phyloP scores from a whole-genome alignment of 2,797 vertebrate genomes.

The Tokudaia muenninki region DNA sequence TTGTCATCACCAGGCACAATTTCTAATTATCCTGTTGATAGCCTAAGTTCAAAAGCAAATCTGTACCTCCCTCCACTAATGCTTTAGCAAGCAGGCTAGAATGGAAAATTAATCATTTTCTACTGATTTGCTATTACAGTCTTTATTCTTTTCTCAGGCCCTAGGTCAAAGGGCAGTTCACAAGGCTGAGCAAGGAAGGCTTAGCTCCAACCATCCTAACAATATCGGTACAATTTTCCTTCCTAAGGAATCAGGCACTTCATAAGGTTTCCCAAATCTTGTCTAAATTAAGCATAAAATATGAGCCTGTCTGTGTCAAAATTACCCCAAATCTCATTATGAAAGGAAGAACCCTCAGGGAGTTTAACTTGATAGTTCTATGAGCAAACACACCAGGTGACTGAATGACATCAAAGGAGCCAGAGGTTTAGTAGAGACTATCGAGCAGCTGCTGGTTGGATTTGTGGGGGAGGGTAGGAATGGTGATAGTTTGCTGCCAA shows the following conservation, averaged over 20 bases:
- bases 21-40: neutral
- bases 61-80: neutral
- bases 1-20: neutral
- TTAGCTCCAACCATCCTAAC: neutral
- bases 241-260: neutral
- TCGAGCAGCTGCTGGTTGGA: neutral
- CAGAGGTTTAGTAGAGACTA: neutral
- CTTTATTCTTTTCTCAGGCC: neutral
- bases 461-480: neutral
- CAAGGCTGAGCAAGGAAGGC: neutral
- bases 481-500: neutral
- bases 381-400: neutral
- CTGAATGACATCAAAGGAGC: neutral
- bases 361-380: neutral
- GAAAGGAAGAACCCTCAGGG: neutral
- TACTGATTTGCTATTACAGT: neutral
- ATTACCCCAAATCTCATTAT: slow-evolving; percentile 24
- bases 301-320: neutral
- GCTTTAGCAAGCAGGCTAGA: neutral
- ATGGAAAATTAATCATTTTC: neutral
- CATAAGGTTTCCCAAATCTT: neutral
- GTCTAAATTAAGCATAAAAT: slow-evolving; percentile 12
- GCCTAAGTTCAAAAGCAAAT: neutral
- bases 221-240: neutral
- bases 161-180: neutral